Evolutionary conservation across 2,888 invertebrate species (phyloP), one percentile per base, ranked within the genome.

Genomic region (Ennomos quercinarius): DNA sequence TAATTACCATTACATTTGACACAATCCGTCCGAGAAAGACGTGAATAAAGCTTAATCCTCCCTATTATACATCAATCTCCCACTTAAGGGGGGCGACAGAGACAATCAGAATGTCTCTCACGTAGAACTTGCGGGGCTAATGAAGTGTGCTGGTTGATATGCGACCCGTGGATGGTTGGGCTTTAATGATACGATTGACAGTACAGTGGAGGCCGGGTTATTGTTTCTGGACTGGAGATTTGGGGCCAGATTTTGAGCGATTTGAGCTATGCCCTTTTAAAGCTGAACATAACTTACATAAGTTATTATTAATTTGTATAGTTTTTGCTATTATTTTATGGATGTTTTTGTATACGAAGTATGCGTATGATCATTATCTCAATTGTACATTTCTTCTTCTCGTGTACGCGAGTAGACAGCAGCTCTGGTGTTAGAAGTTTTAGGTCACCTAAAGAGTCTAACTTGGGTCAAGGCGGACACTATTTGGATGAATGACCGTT

Each of bases 181-280:
- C 77, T 77, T 85, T 90, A 90, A 90, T 88, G 89, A 87, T 86
- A 71, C 86, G 89, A 90, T 87, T 91, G 91, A 89, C 91, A 90
- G 90, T 80, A 89, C 89, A 86, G 89, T 83, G 81, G 89, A 81
- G 74, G 79, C 78, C 67, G 64, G 44, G 52, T 88, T 84, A 91
- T 91, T 91, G 91, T 91, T 89, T 87, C 84, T 81, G 81, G 74
- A 73, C 73, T 80, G 82, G 76, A 71, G 72, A 54, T 48, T 49
- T 66, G 66, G 57, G 80, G 87, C 88, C 70, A 71, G 51, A 50
- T 71, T 74, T 73, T 39, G 0, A 55, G 83, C 79, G 83, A 8
- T n/a, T 38, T 51, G 11, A 39, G 35, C 9, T 35, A 9, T 10
- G 3, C 0, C 27, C 6, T 27, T 27, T 27, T 27, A 6, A 27